A percentile compares a stretch with the other conserved stretches of the same genome.
Conservation (phyloP, 2,797 vertebrate genomes). For the Rhinella marina region DNA sequence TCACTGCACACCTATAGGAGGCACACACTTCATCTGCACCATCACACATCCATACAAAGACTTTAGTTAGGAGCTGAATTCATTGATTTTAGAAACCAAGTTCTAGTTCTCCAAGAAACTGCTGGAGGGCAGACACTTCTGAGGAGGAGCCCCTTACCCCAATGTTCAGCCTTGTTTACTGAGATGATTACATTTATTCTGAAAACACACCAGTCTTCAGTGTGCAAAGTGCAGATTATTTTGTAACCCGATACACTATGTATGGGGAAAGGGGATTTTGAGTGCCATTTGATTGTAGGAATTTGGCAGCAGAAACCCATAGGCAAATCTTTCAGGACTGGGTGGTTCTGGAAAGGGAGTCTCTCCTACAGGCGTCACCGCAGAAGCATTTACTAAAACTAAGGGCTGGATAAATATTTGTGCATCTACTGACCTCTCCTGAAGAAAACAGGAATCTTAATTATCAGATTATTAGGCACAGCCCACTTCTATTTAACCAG, state of each 20-base stretch:
- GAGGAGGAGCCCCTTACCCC: neutral
- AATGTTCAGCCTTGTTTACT: constrained; percentile 26
- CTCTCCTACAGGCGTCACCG: constrained; percentile 16
- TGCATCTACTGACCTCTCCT: constrained; percentile 51
- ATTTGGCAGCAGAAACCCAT: constrained; percentile 51
- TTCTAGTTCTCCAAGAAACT: neutral
- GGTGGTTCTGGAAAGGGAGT: constrained; percentile 28
- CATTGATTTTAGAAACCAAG: neutral
- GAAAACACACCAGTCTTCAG: constrained; percentile 48
- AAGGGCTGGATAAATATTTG: constrained; percentile 49
- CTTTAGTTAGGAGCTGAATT: neutral
- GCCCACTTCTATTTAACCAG: constrained; percentile 12
- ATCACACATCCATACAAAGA: neutral
- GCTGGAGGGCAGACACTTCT: neutral
- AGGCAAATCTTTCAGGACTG: constrained; percentile 42
- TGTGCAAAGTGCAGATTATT: constrained; percentile 56
- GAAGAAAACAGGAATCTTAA: constrained; percentile 32
- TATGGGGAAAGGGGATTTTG: constrained; percentile 42
- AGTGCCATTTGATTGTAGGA: constrained; percentile 57
- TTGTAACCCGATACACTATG: constrained; percentile 57
- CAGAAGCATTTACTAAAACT: constrained; percentile 25
- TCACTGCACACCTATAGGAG: neutral
- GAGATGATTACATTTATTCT: constrained; percentile 55
- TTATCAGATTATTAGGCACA: constrained; percentile 43
- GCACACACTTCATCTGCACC: neutral